Evolutionary conservation across 1,140 invertebrate genomes (phyloP).

Genomic region (Pseudomyrmex sp.): DNA sequence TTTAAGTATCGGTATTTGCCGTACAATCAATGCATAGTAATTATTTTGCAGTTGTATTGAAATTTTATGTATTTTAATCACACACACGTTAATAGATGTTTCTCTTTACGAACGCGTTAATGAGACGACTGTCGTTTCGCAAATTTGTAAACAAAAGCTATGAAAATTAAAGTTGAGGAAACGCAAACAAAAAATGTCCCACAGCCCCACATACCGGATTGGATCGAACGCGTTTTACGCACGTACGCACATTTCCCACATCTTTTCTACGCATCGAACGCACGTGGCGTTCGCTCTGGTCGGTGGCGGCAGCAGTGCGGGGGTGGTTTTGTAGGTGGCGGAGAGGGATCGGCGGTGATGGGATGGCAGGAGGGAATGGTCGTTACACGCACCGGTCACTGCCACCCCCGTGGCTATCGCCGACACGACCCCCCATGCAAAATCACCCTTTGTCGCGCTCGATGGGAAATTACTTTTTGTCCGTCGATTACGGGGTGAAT

Average conservation of each 20-base stretch:
- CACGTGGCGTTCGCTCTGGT: constrained; percentile 76
- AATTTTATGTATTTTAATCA: too few species aligned
- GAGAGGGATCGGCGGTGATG: constrained; percentile 39
- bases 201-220: constrained; percentile 80
- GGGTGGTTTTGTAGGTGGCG: constrained; percentile 47
- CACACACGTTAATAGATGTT: too few species aligned
- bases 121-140: background rate
- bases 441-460: constrained; percentile 85
- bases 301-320: constrained; percentile 53
- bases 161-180: constrained; percentile 20
- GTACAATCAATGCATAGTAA: too few species aligned
- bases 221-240: constrained; percentile 55
- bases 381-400: constrained; percentile 85
- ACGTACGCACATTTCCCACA: constrained; percentile 54
- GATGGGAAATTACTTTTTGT: constrained; percentile 85
- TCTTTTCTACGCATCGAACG: constrained; percentile 76
- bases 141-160: background rate
- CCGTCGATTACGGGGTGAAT: constrained; percentile 84
- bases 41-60: too few species aligned
- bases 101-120: background rate
- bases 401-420: constrained; percentile 79
- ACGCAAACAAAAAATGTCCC: constrained; percentile 76
- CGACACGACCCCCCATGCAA: constrained; percentile 78
- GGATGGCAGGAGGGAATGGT: constrained; percentile 67
- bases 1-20: background rate